Evolutionary conservation across 2,797 vertebrate species (phyloP).

Genomic region (Semaprochilodus insignis): DNA sequence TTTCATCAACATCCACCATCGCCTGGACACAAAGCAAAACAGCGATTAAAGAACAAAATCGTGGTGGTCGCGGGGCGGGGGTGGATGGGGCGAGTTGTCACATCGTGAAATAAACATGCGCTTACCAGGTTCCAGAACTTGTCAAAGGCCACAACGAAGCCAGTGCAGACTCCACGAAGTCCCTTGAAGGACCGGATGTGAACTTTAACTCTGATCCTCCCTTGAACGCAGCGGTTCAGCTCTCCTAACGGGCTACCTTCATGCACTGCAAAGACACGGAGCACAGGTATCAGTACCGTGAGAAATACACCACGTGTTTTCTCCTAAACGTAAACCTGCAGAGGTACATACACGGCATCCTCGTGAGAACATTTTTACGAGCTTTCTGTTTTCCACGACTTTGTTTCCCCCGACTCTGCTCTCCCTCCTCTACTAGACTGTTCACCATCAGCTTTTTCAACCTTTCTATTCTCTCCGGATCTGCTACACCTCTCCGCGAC

Average conservation of each 20-base stretch:
- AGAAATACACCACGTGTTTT: slow-evolving; percentile 58
- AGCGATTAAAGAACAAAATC: background rate
- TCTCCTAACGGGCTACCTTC: slow-evolving; percentile 92
- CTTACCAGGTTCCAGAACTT: slow-evolving; percentile 99
- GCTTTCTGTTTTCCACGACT: slow-evolving; percentile 67
- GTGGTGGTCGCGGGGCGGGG: background rate
- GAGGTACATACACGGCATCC: slow-evolving; percentile 85
- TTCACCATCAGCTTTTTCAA: slow-evolving; percentile 85
- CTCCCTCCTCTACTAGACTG: slow-evolving; percentile 70
- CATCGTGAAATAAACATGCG: background rate
- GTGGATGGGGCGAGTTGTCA: no score
- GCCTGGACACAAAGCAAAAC: slow-evolving; percentile 76
- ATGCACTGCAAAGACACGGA: slow-evolving; percentile 77
- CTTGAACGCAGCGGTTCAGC: slow-evolving; percentile 90
- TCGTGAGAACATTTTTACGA: slow-evolving; percentile 89
- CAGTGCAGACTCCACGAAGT: slow-evolving; percentile 92
- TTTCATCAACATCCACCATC: slow-evolving; percentile 97
- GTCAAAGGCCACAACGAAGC: slow-evolving; percentile 96
- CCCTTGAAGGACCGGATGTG: slow-evolving; percentile 98
- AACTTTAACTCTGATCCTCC: slow-evolving; percentile 90
- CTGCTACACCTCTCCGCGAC: slow-evolving; percentile 76
- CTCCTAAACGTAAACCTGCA: background rate
- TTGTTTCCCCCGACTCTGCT: slow-evolving; percentile 57
- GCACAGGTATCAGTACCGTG: background rate
- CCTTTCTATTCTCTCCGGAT: slow-evolving; percentile 84